Conservation (phyloP, 1,140 invertebrate genomes). For the Calycopis cecrops region DNA sequence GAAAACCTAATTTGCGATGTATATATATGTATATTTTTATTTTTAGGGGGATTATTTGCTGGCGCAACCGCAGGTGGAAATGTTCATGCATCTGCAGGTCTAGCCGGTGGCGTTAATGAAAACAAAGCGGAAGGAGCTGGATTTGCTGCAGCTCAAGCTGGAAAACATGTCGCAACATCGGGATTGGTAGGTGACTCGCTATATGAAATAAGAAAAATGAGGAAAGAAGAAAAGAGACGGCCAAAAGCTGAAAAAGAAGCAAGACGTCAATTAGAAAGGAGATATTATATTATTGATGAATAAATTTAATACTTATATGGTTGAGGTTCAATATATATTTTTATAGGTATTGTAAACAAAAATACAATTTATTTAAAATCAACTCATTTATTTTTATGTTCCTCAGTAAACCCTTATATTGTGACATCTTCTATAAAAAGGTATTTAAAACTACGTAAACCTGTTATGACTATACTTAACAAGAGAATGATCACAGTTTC, state of each 20-base stretch:
- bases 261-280: constrained; percentile 25
- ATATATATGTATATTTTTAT: constrained; percentile 3
- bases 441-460: background rate
- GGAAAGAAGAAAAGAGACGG: constrained; percentile 45
- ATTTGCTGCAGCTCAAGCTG: constrained; percentile 49
- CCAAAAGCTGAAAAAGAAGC: constrained; percentile 37
- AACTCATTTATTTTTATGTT: background rate
- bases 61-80: constrained; percentile 67
- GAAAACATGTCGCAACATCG: constrained; percentile 40
- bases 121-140: constrained; percentile 32
- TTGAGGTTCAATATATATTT: background rate
- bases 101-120: constrained; percentile 45
- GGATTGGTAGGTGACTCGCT: constrained; percentile 55
- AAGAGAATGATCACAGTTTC: background rate
- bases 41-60: constrained; percentile 60
- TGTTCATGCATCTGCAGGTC: constrained; percentile 58
- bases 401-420: background rate
- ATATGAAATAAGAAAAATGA: constrained; percentile 31
- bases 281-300: constrained; percentile 27
- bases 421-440: background rate
- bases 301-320: constrained; percentile 8
- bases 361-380: background rate
- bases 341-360: background rate
- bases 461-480: background rate
- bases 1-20: no score